Base-by-base conservation (phyloP, 1,140 invertebrate genomes). In the Oedothorax gibbosus region DNA sequence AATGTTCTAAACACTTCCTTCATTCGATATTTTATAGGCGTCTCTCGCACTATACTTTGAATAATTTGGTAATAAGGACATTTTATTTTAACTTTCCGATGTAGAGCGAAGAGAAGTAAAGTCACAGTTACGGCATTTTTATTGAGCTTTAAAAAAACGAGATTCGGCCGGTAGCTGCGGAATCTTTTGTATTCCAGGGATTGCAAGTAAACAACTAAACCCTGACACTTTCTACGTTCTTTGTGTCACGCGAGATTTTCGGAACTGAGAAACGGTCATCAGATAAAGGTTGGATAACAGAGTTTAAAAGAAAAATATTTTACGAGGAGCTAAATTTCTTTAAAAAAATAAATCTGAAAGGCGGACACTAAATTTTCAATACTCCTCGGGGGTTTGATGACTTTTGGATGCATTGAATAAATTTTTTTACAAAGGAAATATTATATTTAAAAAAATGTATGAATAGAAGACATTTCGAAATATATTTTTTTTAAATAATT, bases 91-190 rank as follows among this genome's bases (percentile, higher is more conserved):
- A 35, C 35, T 35, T 35, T 35, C 35, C 35, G 5, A 35, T 35
- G 35, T 5, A 2, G 35, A 35, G 35, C 1, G 35, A 35, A 35
- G 5, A 35, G 35, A 75, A 60, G 53, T 57, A 50, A 75, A 75
- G 72, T 75, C 57, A 60, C 72, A 75, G 72, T 75, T 75, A 75
- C 72, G n/a, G 72, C 53, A 35, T 57, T 75, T 75, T 75, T 75
- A 75, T 75, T 56, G 72, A 51, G 72, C 72, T 56, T 21, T 75
- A 75, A 75, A 62, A 18, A 62, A 75, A 50, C 21, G 21, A 75
- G 72, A 21, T 56, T 57, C 9, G 21, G 20, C 15, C 72, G 11
- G 54, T 35, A 75, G 72, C 72, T 15, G 10, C 72, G 18, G 20
- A 35, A 9, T 51, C 18, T 51, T 71, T 51, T 10, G 68, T 35